phyloP scores from a whole-genome alignment of 1,140 invertebrate genomes.

The Drosophila parabipectinata region DNA sequence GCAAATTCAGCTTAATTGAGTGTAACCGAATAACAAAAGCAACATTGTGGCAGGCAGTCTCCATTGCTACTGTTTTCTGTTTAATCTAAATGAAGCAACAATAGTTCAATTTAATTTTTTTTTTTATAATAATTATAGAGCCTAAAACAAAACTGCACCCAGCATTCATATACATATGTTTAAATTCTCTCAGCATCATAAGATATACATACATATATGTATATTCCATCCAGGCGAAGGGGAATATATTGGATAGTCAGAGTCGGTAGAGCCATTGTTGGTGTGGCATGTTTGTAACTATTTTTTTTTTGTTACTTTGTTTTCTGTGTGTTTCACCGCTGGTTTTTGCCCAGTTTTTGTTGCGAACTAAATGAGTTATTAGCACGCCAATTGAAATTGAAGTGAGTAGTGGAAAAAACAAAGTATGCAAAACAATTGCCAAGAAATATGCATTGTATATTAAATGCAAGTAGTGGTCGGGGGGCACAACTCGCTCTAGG shows the following conservation, averaged over 20 bases:
- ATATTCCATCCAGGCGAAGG: neutral
- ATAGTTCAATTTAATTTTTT: slow-evolving; percentile 80
- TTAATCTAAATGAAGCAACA: slow-evolving; percentile 74
- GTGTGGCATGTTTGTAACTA: slow-evolving; percentile 67
- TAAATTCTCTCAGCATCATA: slow-evolving; percentile 73
- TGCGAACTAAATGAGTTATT: slow-evolving; percentile 82
- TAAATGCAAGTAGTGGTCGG: slow-evolving; percentile 2
- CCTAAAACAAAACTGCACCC: slow-evolving; percentile 42
- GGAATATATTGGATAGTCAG: slow-evolving; percentile 31
- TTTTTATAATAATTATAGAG: slow-evolving; percentile 79
- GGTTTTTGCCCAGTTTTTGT: slow-evolving; percentile 40
- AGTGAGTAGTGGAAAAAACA: slow-evolving; percentile 47
- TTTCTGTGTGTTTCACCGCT: slow-evolving; percentile 39
- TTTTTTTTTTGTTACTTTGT: slow-evolving; percentile 1
- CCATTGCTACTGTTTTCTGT: slow-evolving; percentile 17
- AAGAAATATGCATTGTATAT: slow-evolving; percentile 49
- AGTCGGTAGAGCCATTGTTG: slow-evolving; percentile 34
- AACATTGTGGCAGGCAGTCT: slow-evolving; percentile 48
- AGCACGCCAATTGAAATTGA: slow-evolving; percentile 78
- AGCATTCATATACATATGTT: slow-evolving; percentile 17
- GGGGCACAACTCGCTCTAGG: slow-evolving; percentile 30
- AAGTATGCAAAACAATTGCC: slow-evolving; percentile 46
- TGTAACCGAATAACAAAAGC: slow-evolving; percentile 78
- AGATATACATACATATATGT: slow-evolving; percentile 24
- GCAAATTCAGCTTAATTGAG: slow-evolving; percentile 79